Evolutionary conservation across 2,797 vertebrate genomes (phyloP).

Genomic region (Chrysocyon brachyurus): DNA sequence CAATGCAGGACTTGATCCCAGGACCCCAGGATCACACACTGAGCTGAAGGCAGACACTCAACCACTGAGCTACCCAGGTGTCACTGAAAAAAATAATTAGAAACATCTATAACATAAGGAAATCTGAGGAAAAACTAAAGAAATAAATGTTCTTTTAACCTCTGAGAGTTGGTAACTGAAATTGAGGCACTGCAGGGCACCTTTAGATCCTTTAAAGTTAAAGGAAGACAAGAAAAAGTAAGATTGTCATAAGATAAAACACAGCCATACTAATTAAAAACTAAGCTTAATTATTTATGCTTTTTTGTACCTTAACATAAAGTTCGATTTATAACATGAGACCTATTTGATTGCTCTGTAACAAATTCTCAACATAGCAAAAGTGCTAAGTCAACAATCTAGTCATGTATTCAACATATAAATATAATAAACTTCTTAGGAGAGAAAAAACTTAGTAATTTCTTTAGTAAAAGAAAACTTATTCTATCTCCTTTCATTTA

Average conservation of each 20-base stretch:
- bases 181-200: no score
- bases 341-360: background rate
- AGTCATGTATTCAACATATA: background rate
- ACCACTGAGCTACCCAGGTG: no score
- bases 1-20: no score
- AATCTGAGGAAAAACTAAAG: background rate
- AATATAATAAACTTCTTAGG: background rate
- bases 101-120: background rate
- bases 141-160: background rate
- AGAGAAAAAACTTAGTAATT: background rate
- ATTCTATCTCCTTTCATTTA: background rate
- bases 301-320: background rate
- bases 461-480: background rate
- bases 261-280: background rate
- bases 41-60: no score
- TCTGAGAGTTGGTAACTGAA: background rate
- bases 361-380: background rate
- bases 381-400: background rate
- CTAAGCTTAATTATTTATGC: background rate
- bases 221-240: background rate
- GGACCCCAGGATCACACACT: no score
- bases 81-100: background rate
- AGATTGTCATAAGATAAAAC: background rate
- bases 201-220: background rate
- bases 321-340: background rate